These are phyloP conservation scores for Doryteuthis pealeii DNA, from an alignment of 1,140 invertebrate genomes.

Conservation along the genomic window DNA sequence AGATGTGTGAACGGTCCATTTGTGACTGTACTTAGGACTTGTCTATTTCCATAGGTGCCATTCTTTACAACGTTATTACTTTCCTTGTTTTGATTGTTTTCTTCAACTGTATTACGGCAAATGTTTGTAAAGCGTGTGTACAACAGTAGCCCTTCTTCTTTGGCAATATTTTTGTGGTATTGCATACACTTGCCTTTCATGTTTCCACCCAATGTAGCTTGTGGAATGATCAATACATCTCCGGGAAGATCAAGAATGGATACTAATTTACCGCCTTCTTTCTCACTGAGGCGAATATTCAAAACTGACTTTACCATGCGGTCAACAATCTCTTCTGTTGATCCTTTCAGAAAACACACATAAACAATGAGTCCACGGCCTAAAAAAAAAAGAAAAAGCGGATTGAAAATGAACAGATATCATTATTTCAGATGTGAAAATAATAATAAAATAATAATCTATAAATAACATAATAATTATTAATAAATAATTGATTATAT, in stretches of 20 bases:
- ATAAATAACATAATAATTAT: too few relatives aligned
- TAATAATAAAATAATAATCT: too few relatives aligned
- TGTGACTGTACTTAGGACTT: conserved; percentile 60
- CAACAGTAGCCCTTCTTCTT: conserved; percentile 54
- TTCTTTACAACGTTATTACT: conserved; percentile 38
- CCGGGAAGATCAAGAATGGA: conserved; percentile 57
- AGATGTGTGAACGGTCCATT: conserved; percentile 62
- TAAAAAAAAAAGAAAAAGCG: conserved; percentile 30
- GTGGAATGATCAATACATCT: conserved; percentile 61
- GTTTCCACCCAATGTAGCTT: conserved; percentile 61
- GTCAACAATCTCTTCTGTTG: conserved; percentile 43
- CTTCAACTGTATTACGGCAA: conserved; percentile 36
- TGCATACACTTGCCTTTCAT: conserved; percentile 61
- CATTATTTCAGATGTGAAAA: too few relatives aligned
- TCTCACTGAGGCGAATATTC: conserved; percentile 49
- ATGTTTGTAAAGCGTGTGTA: conserved; percentile 54
- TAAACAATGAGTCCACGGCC: conserved; percentile 54
- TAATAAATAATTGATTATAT: too few relatives aligned
- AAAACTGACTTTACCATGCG: conserved; percentile 56
- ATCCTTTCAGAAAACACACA: conserved; percentile 58
- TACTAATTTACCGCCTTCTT: conserved; percentile 44
- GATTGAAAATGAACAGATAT: neutral
- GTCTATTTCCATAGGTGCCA: conserved; percentile 62
- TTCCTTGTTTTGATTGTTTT: conserved; percentile 33
- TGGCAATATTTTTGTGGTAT: conserved; percentile 61